Evolutionary conservation across 2,888 invertebrate genomes (phyloP).

Genomic region (Himalopsyche tibetana): DNA sequence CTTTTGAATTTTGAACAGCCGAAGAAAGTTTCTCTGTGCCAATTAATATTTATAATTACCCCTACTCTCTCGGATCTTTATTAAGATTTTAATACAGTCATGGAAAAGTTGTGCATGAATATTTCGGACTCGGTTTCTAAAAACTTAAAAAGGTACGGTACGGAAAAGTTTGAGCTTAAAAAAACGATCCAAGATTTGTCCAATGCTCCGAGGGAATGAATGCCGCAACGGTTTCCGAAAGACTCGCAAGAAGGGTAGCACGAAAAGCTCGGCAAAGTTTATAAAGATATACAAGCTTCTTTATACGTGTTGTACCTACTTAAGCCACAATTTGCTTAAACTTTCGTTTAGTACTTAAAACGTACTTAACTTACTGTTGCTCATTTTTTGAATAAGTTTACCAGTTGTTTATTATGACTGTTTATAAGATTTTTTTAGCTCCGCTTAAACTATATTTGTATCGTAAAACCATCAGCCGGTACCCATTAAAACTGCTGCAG

Average conservation of each 20-base stretch:
- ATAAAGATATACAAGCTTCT: conserved; percentile 9
- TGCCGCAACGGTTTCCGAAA: neutral
- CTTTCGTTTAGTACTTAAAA: neutral
- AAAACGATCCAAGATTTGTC: neutral
- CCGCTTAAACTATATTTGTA: too few relatives aligned
- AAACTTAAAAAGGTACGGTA: neutral
- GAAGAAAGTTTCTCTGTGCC: too few relatives aligned
- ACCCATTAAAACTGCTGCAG: too few relatives aligned
- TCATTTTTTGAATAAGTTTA: neutral
- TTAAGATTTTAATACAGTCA: neutral
- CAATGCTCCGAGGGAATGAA: neutral
- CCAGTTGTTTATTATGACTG: too few relatives aligned
- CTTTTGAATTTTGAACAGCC: too few relatives aligned
- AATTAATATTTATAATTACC: too few relatives aligned
- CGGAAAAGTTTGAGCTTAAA: neutral
- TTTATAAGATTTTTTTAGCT: too few relatives aligned
- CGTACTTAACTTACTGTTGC: neutral
- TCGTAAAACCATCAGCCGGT: too few relatives aligned
- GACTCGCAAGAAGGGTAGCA: neutral
- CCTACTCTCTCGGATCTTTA: too few relatives aligned
- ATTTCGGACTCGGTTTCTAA: neutral
- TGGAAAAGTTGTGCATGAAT: neutral
- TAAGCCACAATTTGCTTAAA: conserved; percentile 8
- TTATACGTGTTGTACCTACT: neutral
- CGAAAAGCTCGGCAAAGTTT: conserved; percentile 6